Conservation (phyloP, 2,113 vertebrate species). For the Saimiri boliviensis region DNA sequence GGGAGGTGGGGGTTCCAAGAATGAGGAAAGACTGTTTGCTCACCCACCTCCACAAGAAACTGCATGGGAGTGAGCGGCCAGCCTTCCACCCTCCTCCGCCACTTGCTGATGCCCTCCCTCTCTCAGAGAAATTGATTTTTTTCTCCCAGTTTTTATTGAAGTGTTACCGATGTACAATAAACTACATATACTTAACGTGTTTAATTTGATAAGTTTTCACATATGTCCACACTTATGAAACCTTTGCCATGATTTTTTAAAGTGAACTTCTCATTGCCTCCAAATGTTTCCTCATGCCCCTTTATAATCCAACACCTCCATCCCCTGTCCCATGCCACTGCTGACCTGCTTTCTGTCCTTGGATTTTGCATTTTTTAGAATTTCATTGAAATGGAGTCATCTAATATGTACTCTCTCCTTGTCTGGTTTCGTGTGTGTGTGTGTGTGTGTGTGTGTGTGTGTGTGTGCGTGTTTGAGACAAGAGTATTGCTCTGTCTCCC, state of each 20-base stretch:
- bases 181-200: background rate
- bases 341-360: background rate
- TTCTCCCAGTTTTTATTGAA: background rate
- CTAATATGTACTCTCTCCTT: background rate
- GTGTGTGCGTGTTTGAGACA: too few species aligned
- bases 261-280: background rate
- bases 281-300: background rate
- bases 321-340: background rate
- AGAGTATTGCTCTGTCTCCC: too few species aligned
- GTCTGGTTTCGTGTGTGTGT: background rate
- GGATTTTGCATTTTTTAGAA: background rate
- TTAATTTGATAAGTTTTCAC: background rate
- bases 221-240: background rate
- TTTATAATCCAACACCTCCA: background rate
- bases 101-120: fast-evolving
- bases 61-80: background rate
- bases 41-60: background rate
- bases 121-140: background rate
- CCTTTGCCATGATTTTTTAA: background rate
- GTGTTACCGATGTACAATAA: background rate
- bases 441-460: too few species aligned
- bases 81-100: background rate
- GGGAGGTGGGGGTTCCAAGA: background rate
- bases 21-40: background rate
- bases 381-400: background rate